These are phyloP conservation scores for Scleropages formosus DNA, from an alignment of 2,797 vertebrate genomes.

Conservation along the genomic window DNA sequence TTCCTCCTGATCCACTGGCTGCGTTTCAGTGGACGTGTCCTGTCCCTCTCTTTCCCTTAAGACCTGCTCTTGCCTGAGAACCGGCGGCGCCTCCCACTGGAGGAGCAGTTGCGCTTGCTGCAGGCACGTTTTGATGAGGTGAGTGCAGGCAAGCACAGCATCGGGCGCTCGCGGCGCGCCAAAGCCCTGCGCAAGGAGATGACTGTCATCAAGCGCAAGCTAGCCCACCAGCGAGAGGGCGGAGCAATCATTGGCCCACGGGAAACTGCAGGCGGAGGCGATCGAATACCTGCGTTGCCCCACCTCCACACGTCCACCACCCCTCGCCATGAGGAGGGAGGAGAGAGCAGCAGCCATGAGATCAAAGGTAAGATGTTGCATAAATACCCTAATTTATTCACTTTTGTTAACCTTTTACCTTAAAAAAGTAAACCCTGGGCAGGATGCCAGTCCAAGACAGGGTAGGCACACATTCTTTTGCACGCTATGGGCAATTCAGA, in stretches of 20 bases:
- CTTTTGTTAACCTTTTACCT: no score
- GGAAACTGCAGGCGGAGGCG: conserved; percentile 72
- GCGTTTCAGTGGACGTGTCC: background rate
- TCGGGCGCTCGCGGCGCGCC: conserved; percentile 86
- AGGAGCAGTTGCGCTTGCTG: conserved; percentile 91
- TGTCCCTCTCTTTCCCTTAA: conserved; percentile 42
- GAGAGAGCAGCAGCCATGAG: conserved; percentile 98
- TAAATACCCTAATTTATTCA: background rate
- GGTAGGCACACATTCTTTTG: no score
- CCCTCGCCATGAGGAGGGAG: conserved; percentile 88
- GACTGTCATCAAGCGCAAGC: conserved; percentile 88
- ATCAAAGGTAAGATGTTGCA: conserved; percentile 80
- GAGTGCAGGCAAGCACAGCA: conserved; percentile 87
- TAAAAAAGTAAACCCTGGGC: no score
- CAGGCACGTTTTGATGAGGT: conserved; percentile 84
- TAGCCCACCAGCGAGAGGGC: conserved; percentile 86
- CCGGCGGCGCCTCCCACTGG: conserved; percentile 83
- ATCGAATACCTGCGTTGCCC: conserved; percentile 62
- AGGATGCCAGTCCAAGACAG: no score
- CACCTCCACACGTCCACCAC: conserved; percentile 70
- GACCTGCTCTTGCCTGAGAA: conserved; percentile 84
- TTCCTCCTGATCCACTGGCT: background rate
- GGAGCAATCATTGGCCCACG: conserved; percentile 70
- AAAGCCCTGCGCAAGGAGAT: conserved; percentile 97
- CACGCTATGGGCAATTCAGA: no score